Conservation (phyloP, 1,140 invertebrate species). For the Anastrepha obliqua region DNA sequence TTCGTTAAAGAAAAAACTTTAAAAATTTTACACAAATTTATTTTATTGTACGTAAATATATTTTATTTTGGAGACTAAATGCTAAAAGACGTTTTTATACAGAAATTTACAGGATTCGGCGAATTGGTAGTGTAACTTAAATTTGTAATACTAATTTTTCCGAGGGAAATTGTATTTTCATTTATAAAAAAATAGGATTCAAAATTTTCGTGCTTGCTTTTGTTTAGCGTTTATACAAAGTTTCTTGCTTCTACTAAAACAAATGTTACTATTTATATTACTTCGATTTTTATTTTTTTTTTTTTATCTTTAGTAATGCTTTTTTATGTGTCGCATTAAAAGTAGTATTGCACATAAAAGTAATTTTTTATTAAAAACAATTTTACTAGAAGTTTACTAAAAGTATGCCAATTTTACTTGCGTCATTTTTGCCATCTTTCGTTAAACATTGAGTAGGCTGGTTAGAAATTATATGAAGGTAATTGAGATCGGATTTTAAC, state of each 20-base stretch:
- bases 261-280: conserved; percentile 1
- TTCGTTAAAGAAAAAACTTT: not conserved
- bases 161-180: not conserved
- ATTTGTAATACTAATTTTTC: not conserved
- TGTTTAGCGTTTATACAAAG: conserved; percentile 26
- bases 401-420: not conserved
- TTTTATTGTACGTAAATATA: not conserved
- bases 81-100: not conserved
- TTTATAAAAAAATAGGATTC: conserved; percentile 39
- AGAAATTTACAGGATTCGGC: conserved; percentile 23
- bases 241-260: conserved; percentile 19
- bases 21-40: not conserved
- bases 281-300: not conserved
- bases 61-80: not conserved
- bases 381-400: not conserved
- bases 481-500: conserved; percentile 51
- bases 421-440: not conserved
- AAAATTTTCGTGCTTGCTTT: conserved; percentile 45
- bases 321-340: conserved; percentile 48
- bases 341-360: conserved; percentile 52
- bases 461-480: not conserved
- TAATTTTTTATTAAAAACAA: conserved; percentile 5
- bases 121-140: not conserved
- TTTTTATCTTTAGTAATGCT: not conserved
- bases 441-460: not conserved